These are phyloP conservation scores for Pemphredon lugubris DNA, from an alignment of 2,888 invertebrate species.

Conservation along the genomic window DNA sequence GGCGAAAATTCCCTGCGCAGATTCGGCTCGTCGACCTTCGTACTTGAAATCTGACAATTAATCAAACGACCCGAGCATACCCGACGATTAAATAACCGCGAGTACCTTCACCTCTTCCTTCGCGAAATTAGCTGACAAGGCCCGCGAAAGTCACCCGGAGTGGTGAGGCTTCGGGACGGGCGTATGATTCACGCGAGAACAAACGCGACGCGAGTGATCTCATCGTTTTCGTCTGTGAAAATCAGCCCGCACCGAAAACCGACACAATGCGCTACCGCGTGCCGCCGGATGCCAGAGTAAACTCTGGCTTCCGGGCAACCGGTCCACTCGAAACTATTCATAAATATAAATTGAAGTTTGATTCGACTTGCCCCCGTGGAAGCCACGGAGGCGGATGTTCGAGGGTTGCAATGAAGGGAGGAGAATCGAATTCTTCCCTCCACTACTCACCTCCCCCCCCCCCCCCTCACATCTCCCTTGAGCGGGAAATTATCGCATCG, in stretches of 20 bases:
- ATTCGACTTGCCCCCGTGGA: conserved; percentile 43
- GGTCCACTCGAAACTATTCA: conserved; percentile 55
- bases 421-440: conserved; percentile 13
- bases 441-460: no score
- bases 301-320: conserved; percentile 57
- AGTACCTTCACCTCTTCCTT: no score
- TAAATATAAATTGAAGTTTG: conserved; percentile 66
- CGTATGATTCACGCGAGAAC: conserved; percentile 64
- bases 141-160: neutral
- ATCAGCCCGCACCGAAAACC: conserved; percentile 27
- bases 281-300: conserved; percentile 58
- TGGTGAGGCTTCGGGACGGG: neutral
- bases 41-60: no score
- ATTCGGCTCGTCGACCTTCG: no score
- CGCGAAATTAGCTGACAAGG: neutral
- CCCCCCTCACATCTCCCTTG: neutral
- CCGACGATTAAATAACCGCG: no score
- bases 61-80: no score
- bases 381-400: neutral
- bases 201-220: conserved; percentile 63
- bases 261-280: conserved; percentile 32
- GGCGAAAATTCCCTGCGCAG: no score
- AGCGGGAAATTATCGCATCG: no score
- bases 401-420: no score
- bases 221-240: conserved; percentile 49